Evolutionary conservation across 2,797 vertebrate genomes (phyloP).

Genomic region (Rhynchotus rufescens): DNA sequence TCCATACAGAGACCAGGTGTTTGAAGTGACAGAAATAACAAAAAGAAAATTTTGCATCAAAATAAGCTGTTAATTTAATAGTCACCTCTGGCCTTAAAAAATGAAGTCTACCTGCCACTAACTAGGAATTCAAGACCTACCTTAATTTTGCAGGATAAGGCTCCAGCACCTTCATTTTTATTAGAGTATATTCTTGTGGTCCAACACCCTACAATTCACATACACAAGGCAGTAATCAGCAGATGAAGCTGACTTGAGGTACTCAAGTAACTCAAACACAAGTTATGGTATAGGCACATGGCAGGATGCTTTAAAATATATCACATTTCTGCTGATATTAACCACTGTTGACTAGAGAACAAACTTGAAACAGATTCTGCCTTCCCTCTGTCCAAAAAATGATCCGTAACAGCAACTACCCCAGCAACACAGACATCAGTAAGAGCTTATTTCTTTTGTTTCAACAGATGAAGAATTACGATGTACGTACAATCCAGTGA

Average conservation of each 20-base stretch:
- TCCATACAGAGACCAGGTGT: not conserved
- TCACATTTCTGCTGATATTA: not conserved
- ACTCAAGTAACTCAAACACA: not conserved
- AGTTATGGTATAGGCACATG: not conserved
- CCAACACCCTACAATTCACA: constrained; percentile 89
- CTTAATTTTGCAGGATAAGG: constrained; percentile 93
- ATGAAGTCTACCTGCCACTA: not conserved
- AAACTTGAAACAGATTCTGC: not conserved
- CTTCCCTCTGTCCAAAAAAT: not conserved
- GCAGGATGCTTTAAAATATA: not conserved
- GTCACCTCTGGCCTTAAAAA: not conserved
- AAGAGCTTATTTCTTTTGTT: not conserved
- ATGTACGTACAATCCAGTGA: not conserved
- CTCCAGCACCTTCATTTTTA: constrained; percentile 96
- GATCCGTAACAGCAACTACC: not conserved
- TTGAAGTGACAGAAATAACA: not conserved
- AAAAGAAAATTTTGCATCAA: not conserved
- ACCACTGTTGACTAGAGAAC: not conserved
- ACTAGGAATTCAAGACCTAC: constrained; percentile 69
- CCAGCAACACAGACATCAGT: not conserved
- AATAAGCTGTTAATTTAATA: not conserved
- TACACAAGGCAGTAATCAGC: constrained; percentile 20
- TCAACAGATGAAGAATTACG: not conserved
- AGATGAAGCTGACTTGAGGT: not conserved
- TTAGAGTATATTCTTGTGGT: constrained; percentile 95